Conservation (phyloP, 2,113 vertebrate species). For the Catagonus wagneri region DNA sequence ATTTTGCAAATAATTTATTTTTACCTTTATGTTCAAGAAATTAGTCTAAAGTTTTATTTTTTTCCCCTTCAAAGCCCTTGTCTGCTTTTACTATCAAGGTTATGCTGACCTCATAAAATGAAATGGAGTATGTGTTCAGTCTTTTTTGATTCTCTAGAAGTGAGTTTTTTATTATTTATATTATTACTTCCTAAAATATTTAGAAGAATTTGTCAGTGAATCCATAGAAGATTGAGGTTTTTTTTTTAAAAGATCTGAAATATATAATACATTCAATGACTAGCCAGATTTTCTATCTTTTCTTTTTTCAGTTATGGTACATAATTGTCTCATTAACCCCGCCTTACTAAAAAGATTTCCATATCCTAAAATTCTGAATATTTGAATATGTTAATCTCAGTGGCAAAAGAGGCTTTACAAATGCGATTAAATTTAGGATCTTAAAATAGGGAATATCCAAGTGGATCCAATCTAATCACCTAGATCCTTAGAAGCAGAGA, state of each 20-base stretch:
- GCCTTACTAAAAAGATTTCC: neutral
- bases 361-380: neutral
- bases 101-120: neutral
- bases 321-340: neutral
- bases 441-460: neutral
- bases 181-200: conserved; percentile 3
- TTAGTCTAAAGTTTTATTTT: neutral
- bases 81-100: neutral
- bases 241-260: neutral
- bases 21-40: neutral
- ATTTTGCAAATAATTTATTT: neutral
- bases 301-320: neutral
- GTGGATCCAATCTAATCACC: neutral
- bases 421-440: neutral
- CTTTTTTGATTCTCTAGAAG: neutral
- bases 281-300: neutral
- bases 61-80: neutral
- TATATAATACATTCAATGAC: neutral
- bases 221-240: neutral
- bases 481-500: neutral
- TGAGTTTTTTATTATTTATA: neutral
- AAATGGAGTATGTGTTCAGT: neutral
- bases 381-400: neutral
- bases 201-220: neutral
- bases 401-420: neutral